Conservation (phyloP, 2,797 vertebrate species). For the Lacerta bilineata region DNA sequence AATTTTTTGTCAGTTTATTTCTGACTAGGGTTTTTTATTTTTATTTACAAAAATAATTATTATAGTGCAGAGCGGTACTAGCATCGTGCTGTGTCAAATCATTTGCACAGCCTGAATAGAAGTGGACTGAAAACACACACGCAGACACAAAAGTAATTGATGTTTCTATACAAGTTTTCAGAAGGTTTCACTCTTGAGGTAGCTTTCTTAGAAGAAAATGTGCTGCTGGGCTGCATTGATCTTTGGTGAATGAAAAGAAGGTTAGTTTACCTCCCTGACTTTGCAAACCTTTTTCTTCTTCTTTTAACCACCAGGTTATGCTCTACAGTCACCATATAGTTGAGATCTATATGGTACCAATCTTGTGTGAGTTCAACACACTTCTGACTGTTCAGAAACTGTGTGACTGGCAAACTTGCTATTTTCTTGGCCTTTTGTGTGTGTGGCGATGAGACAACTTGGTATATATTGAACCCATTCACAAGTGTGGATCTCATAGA, state of each 20-base stretch:
- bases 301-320: conserved; percentile 18
- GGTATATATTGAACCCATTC: neutral
- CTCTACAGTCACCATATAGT: neutral
- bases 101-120: conserved; percentile 81
- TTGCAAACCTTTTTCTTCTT: neutral
- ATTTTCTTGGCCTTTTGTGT: conserved; percentile 12
- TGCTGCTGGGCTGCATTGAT: conserved; percentile 68
- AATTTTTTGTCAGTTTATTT: conserved; percentile 88
- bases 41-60: conserved; percentile 83
- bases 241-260: conserved; percentile 68
- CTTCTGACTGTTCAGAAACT: neutral
- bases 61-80: conserved; percentile 81
- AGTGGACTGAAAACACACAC: conserved; percentile 70
- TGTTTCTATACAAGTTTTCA: conserved; percentile 70
- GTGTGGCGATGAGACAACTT: neutral
- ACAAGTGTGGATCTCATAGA: neutral
- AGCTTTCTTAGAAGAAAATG: conserved; percentile 62
- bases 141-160: conserved; percentile 62
- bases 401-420: neutral
- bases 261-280: conserved; percentile 68
- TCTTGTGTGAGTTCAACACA: neutral
- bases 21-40: conserved; percentile 85
- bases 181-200: conserved; percentile 67
- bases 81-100: conserved; percentile 82
- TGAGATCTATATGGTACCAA: neutral